Conservation (phyloP, 1,140 invertebrate genomes). For the Pinna nobilis region DNA sequence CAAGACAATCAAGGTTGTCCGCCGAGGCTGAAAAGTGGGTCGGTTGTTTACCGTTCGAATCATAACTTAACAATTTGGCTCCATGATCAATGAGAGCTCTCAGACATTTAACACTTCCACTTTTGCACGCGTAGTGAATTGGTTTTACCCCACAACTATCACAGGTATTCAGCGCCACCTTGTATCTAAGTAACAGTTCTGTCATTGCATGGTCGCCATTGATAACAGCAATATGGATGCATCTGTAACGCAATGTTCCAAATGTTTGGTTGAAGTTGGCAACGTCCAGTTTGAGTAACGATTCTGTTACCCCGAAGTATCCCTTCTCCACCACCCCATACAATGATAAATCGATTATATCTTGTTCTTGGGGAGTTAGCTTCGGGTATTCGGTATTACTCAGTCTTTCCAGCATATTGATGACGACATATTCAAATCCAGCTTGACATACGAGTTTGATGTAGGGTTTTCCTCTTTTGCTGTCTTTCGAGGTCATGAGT, state of each 20-base stretch:
- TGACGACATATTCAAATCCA: neutral
- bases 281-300: neutral
- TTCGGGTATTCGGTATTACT: neutral
- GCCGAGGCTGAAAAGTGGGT: constrained; percentile 26
- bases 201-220: constrained; percentile 9
- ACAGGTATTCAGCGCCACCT: neutral
- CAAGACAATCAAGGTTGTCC: constrained; percentile 12
- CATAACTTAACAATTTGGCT: neutral
- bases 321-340: neutral
- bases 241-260: neutral
- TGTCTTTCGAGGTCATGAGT: neutral
- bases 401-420: neutral
- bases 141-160: constrained; percentile 9
- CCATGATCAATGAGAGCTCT: constrained; percentile 1
- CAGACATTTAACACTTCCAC: neutral
- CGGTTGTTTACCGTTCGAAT: constrained; percentile 8
- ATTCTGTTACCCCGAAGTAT: neutral
- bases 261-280: neutral
- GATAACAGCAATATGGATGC: constrained; percentile 18
- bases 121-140: constrained; percentile 31
- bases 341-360: neutral
- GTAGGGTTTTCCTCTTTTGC: neutral
- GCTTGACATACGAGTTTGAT: neutral
- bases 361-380: neutral
- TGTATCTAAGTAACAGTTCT: constrained; percentile 11